Conservation (phyloP, 1,140 invertebrate species). For the Rhopalosiphum maidis region DNA sequence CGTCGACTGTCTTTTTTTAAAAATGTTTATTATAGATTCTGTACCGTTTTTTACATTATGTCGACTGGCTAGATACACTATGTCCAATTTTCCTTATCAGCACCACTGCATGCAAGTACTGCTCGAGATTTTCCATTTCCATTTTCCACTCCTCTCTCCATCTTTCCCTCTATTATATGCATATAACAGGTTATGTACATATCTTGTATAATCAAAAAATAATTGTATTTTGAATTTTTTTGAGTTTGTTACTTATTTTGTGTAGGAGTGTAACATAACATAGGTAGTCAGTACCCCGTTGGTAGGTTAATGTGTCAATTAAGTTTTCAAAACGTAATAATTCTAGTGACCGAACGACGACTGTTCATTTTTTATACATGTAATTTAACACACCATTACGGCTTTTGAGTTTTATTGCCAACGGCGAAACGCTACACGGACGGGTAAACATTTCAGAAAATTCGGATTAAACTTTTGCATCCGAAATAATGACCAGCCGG, state of each 20-base stretch:
- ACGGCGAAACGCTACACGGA: not conserved
- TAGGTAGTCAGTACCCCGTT: not conserved
- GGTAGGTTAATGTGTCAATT: not conserved
- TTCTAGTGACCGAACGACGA: not conserved
- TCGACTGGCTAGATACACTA: not conserved
- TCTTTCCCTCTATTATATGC: too few relatives aligned
- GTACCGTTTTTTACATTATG: not conserved
- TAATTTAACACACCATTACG: slow-evolving; percentile 30
- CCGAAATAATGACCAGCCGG: slow-evolving; percentile 1
- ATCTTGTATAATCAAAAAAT: too few relatives aligned
- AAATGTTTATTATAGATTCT: not conserved
- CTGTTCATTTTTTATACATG: not conserved
- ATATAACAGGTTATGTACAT: too few relatives aligned
- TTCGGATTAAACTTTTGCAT: slow-evolving; percentile 45
- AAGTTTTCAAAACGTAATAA: slow-evolving; percentile 12
- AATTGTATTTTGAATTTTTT: too few relatives aligned
- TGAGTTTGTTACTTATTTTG: not conserved
- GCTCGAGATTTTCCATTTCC: not conserved
- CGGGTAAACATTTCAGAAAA: slow-evolving; percentile 18
- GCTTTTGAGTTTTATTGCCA: slow-evolving; percentile 31
- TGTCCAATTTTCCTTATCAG: not conserved
- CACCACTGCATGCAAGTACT: not conserved
- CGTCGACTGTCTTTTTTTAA: not conserved
- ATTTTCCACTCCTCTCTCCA: too few relatives aligned
- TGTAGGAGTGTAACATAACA: not conserved